phyloP scores from a whole-genome alignment of 2,113 vertebrate species.

The Ciconia boyciana region DNA sequence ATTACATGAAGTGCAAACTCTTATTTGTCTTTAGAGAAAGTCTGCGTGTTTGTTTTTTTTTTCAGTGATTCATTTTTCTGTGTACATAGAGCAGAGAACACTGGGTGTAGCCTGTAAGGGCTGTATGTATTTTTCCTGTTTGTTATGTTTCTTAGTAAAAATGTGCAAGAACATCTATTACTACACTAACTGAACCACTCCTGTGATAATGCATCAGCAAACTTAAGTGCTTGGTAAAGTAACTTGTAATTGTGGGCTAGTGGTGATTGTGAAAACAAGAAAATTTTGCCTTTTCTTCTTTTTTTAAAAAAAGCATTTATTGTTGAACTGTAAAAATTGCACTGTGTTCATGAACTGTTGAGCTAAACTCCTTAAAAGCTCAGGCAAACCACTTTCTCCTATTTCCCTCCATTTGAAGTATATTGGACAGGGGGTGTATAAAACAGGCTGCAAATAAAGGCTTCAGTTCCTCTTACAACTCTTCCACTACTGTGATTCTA shows the following conservation, averaged over 20 bases:
- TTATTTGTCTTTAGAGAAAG: neutral
- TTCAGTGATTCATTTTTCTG: neutral
- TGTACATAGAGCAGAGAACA: neutral
- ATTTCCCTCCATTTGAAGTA: neutral
- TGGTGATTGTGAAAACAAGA: neutral
- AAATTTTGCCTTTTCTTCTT: neutral
- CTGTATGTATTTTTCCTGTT: neutral
- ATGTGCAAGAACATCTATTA: neutral
- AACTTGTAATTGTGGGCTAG: neutral
- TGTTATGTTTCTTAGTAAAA: neutral
- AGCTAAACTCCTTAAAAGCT: neutral
- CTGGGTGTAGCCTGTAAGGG: neutral
- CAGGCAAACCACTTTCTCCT: neutral
- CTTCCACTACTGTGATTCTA: neutral
- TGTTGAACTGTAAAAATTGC: neutral
- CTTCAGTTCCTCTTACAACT: neutral
- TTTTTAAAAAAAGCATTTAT: neutral
- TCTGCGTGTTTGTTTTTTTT: neutral
- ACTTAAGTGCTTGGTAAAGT: neutral
- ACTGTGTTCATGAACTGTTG: neutral
- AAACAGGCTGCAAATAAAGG: neutral
- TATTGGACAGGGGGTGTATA: rapidly evolving
- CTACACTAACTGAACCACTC: neutral
- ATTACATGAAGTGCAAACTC: neutral
- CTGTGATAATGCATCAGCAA: neutral